Base-by-base conservation (phyloP, 2,113 vertebrate genomes). In the Gallinago jamesoni region DNA sequence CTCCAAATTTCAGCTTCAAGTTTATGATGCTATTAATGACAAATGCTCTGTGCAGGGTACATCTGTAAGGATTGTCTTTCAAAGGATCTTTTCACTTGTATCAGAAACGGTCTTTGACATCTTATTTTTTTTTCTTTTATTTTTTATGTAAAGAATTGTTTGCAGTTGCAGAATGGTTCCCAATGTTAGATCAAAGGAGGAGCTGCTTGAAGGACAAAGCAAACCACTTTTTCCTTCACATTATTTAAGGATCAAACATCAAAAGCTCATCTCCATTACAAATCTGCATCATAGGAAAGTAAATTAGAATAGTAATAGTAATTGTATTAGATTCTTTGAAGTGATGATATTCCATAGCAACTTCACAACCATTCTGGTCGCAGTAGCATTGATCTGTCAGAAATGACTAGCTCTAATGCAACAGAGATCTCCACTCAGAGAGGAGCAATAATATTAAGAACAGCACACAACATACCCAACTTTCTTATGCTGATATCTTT, bases 1-100 rank as follows among this genome's bases (percentile, higher is more conserved):
- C 78, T 95, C 82, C 93, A 80, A 90, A 95, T 94, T 97, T 94
- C 83, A 90, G 69, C 73, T 93, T 90, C 39, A 83, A 77, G 63
- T 94, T 96, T 94, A 55, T 72, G 78, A 70, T 82, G 50, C 53
- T 94, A 83, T 83, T 95, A 97, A 91, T 90, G 93, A 78, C 73
- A 90, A 77, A 24, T 81, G 73, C 89, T 94, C 84, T 94, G 59
- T 87, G 60, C 75, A 86, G 75, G 81, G 69, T 88, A 64, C 88
- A 50, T 82, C 75, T 91, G 48, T 78, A 91, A 91, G 35, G 50
- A 89, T 31, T 77, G 73, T 47, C 82, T 91, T 92, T 97, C 87
- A 93, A 90, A 96, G 67, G 41, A 72, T 87, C 76, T 92, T 93
- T 88, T 84, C 45, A 43, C 75, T 97, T 90, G 16, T 50, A 73